These are phyloP conservation scores for Allolobophora icterica DNA, from an alignment of 2,888 invertebrate genomes.

Conservation along the genomic window DNA sequence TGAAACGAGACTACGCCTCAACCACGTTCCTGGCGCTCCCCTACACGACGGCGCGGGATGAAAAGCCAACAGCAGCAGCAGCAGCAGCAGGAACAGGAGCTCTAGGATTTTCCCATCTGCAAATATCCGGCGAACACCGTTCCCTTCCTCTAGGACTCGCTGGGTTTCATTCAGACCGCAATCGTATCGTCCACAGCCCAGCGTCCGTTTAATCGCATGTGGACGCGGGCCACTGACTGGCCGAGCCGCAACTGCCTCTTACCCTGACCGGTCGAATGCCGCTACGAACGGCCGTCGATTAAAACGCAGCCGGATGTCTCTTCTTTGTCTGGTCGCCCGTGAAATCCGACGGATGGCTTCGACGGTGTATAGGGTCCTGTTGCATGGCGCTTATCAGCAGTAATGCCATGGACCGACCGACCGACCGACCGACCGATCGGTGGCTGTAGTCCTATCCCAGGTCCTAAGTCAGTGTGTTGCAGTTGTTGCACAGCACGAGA, in stretches of 20 bases:
- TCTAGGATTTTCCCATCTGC: background rate
- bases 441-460: background rate
- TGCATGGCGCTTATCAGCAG: background rate
- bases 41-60: background rate
- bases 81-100: background rate
- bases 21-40: background rate
- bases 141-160: background rate
- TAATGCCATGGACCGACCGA: background rate
- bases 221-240: background rate
- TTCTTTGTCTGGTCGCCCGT: background rate
- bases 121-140: background rate
- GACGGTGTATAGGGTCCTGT: background rate
- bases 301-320: background rate
- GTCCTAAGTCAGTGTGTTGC: background rate
- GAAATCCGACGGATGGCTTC: background rate
- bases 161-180: background rate
- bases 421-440: too few relatives aligned
- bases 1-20: background rate
- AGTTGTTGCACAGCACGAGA: too few relatives aligned
- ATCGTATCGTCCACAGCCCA: background rate
- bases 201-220: background rate
- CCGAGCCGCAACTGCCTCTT: background rate
- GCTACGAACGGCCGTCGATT: background rate
- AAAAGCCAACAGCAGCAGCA: background rate
- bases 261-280: background rate